A percentile compares a stretch with the other conserved stretches of the same genome.
These are phyloP conservation scores for Coelopa pilipes DNA, from an alignment of 2,888 invertebrate genomes.

Conservation along the genomic window DNA sequence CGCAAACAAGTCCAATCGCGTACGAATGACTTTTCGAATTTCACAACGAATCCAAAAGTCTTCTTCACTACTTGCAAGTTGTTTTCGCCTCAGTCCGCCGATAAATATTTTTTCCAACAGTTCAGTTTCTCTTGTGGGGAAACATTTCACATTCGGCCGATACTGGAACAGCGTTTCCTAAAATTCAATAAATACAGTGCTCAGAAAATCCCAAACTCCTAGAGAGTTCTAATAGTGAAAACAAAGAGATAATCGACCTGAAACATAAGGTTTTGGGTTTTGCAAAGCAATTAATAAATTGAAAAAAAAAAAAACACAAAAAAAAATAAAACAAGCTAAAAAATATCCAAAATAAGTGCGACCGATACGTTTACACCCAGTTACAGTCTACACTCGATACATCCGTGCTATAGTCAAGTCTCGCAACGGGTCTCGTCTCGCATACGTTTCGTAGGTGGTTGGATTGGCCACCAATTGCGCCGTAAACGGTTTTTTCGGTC, in stretches of 20 bases:
- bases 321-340: not conserved
- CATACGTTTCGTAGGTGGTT: slow-evolving; percentile 27
- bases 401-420: too few relatives aligned
- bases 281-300: not conserved
- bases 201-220: not conserved
- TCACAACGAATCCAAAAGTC: slow-evolving; percentile 63
- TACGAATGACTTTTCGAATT: slow-evolving; percentile 54
- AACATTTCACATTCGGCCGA: not conserved
- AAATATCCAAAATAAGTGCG: not conserved
- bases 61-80: slow-evolving; percentile 40
- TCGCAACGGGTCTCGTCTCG: too few relatives aligned
- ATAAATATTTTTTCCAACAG: not conserved
- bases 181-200: slow-evolving; percentile 3
- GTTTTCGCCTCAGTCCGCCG: not conserved
- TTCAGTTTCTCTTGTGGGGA: slow-evolving; percentile 2
- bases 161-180: slow-evolving; percentile 30
- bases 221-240: not conserved
- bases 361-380: too few relatives aligned
- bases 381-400: too few relatives aligned
- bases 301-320: not conserved
- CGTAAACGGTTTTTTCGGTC: slow-evolving; percentile 17
- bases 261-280: not conserved
- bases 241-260: too few relatives aligned
- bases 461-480: slow-evolving; percentile 36
- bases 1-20: slow-evolving; percentile 33